Evolutionary conservation across 2,797 vertebrate species (phyloP).

Genomic region (Yasuhikotakia modesta): DNA sequence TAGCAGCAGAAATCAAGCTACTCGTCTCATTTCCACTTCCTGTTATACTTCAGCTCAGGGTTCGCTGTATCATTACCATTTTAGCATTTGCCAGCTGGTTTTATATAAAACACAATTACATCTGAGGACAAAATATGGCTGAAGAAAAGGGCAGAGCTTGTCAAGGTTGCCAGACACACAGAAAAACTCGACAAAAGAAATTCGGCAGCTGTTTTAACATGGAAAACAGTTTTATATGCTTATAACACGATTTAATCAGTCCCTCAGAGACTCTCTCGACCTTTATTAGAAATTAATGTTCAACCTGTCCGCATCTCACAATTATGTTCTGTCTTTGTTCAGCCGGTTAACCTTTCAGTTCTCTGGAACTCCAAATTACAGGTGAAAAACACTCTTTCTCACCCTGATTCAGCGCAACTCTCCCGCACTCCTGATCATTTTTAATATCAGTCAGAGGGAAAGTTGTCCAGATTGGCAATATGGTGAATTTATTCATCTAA

Average conservation of each 20-base stretch:
- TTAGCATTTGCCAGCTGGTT: slow-evolving; percentile 41
- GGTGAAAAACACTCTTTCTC: slow-evolving; percentile 28
- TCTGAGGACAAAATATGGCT: slow-evolving; percentile 12
- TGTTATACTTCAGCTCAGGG: slow-evolving; percentile 36
- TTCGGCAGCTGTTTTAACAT: slow-evolving; percentile 2
- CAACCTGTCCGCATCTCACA: slow-evolving; percentile 18
- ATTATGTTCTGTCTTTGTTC: slow-evolving; percentile 34
- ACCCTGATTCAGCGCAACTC: not conserved
- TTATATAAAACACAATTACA: slow-evolving; percentile 35
- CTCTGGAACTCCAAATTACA: slow-evolving; percentile 19
- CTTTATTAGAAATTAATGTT: slow-evolving; percentile 46
- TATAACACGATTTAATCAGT: slow-evolving; percentile 23
- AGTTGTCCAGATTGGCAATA: slow-evolving; percentile 52
- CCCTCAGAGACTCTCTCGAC: slow-evolving; percentile 34
- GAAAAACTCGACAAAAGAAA: not conserved
- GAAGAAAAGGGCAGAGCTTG: slow-evolving; percentile 38
- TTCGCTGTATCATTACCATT: slow-evolving; percentile 50
- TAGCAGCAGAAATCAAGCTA: not conserved
- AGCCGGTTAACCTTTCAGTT: slow-evolving; percentile 40
- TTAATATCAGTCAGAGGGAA: slow-evolving; percentile 42
- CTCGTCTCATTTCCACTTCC: slow-evolving; percentile 25
- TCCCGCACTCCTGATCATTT: slow-evolving; percentile 5
- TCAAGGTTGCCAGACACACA: slow-evolving; percentile 18
- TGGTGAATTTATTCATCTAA: slow-evolving; percentile 59
- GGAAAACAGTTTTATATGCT: slow-evolving; percentile 25